Evolutionary conservation across 2,113 vertebrate genomes (phyloP), one percentile per base, ranked within the genome.

Genomic region (Hippocampus abdominalis): DNA sequence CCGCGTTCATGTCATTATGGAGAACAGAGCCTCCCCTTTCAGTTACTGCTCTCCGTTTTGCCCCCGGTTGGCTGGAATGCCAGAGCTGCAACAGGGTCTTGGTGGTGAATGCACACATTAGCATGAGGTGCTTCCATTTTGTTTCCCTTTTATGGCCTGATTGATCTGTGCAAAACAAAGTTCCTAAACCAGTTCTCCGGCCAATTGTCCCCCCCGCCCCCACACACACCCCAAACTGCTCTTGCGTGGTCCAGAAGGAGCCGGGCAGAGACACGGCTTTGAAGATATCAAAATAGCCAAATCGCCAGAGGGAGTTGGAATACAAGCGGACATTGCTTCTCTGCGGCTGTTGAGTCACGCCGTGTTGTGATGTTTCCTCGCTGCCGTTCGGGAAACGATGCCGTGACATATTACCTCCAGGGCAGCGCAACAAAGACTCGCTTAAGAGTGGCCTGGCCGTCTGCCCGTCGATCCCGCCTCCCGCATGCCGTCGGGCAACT

Each of bases 211-310:
- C 81, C 51, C 51, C 21, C 51, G 9, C 8, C 21, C 76, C 75
- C 29, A 29, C 29, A 29, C 29, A 29, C 29, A 32, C 77, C 64
- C 80, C 72, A 73, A 76, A 36, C 74, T 66, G 67, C 78, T 81
- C 78, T 72, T 12, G 25, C 51, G 68, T 82, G 78, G 64, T 70
- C 87, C 77, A 48, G 61, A 80, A 78, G 75, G 80, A 81, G 75
- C 61, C 62, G 72, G 54, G 68, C 69, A 78, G 78, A 84, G 84
- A 80, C 82, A 87, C n/a, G 86, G 80, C 80, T 66, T 81, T 29
- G 13, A 40, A 75, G 84, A 72, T 82, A 82, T 82, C 74, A 82
- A 87, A 90, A 89, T 89, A 89, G 87, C 80, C 76, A 57, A 72
- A 74, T 80, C 23, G 82, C 88, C 84, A 74, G 76, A 79, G 88